A percentile compares a stretch with the other conserved stretches of the same genome.
Conservation (phyloP, 2,113 vertebrate species). For the Pluvianellus socialis region DNA sequence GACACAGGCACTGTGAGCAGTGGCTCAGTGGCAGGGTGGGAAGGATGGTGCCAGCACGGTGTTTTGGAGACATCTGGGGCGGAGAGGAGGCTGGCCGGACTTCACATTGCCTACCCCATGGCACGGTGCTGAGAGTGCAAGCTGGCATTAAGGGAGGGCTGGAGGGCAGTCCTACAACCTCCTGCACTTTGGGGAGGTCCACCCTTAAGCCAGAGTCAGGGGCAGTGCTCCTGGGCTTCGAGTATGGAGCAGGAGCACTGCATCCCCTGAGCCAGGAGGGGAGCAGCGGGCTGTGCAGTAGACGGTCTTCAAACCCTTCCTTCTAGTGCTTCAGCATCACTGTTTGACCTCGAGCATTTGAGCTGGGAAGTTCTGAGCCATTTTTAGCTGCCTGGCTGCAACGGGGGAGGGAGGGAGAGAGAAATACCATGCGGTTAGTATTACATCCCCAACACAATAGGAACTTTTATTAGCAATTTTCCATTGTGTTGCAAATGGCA, state of each 20-base stretch:
- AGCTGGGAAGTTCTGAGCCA: neutral
- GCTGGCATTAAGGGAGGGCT: neutral
- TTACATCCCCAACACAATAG: constrained; percentile 38
- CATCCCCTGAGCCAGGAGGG: neutral
- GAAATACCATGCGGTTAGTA: constrained; percentile 2
- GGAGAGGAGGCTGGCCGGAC: neutral
- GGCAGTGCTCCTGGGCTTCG: neutral
- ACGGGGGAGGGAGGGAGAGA: neutral
- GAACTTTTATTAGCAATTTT: constrained; percentile 62
- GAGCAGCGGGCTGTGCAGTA: fast-evolving
- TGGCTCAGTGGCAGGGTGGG: neutral
- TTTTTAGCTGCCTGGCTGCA: constrained; percentile 41
- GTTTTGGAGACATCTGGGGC: neutral
- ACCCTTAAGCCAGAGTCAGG: neutral
- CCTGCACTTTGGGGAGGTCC: no score
- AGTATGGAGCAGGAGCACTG: fast-evolving
- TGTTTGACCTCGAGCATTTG: neutral
- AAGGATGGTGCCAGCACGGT: neutral
- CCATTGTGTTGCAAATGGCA: constrained; percentile 53
- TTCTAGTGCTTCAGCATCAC: neutral
- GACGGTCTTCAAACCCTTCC: neutral
- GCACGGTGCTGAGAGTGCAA: fast-evolving
- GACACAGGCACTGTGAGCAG: neutral
- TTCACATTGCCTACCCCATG: neutral
- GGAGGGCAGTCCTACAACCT: neutral